A percentile compares a stretch with the other conserved stretches of the same genome.
phyloP scores from a whole-genome alignment of 2,888 invertebrate species.

The Acrobasis repandana region DNA sequence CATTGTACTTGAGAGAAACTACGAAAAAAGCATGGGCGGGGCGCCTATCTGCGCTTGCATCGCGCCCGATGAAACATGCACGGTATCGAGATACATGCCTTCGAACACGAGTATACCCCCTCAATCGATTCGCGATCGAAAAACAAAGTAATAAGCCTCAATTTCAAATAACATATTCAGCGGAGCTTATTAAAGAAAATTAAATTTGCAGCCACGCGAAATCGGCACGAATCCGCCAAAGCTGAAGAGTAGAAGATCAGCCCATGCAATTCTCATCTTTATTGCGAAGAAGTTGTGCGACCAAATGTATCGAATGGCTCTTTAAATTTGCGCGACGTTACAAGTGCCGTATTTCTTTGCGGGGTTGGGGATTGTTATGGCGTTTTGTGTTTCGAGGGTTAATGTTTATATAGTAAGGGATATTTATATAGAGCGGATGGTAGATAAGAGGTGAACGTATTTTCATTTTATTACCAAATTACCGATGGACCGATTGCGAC shows the following conservation, averaged over 20 bases:
- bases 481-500: slow-evolving; percentile 76
- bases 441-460: slow-evolving; percentile 78
- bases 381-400: slow-evolving; percentile 40
- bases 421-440: slow-evolving; percentile 78
- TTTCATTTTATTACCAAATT: slow-evolving; percentile 84
- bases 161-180: slow-evolving; percentile 34
- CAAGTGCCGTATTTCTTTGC: slow-evolving; percentile 48
- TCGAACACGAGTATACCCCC: slow-evolving; percentile 52
- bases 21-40: slow-evolving; percentile 82
- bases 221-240: slow-evolving; percentile 67
- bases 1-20: slow-evolving; percentile 79
- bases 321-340: slow-evolving; percentile 31
- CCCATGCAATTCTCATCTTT: slow-evolving; percentile 23
- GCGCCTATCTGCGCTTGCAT: slow-evolving; percentile 68
- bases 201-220: slow-evolving; percentile 79
- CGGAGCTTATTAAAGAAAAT: slow-evolving; percentile 80
- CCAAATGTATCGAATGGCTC: slow-evolving; percentile 6
- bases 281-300: slow-evolving; percentile 16
- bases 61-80: slow-evolving; percentile 75
- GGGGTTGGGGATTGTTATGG: slow-evolving; percentile 38
- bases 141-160: slow-evolving; percentile 38
- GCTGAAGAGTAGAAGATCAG: slow-evolving; percentile 34
- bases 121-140: slow-evolving; percentile 41
- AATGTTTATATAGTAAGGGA: slow-evolving; percentile 74
- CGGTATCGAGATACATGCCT: slow-evolving; percentile 76